These are phyloP conservation scores for Stictonetta naevosa DNA, from an alignment of 2,113 vertebrate genomes.

Conservation along the genomic window DNA sequence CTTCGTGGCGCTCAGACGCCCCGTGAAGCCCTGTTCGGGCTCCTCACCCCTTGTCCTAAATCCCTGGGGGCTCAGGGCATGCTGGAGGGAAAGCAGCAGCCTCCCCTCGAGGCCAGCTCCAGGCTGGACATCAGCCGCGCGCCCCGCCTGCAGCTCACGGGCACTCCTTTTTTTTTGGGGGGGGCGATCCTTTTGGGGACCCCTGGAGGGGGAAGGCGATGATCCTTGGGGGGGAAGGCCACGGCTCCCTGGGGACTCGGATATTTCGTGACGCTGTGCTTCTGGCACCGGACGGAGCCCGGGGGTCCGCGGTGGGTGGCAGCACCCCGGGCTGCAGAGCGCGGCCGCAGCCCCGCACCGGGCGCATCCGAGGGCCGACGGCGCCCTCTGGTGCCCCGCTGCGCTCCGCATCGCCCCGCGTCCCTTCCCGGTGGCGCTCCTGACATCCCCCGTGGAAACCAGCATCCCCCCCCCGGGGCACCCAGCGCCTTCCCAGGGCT, in stretches of 20 bases:
- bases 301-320: no score
- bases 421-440: no score
- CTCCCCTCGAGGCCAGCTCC: neutral
- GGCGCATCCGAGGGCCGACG: neutral
- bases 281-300: no score
- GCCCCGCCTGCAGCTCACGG: accelerated
- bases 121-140: accelerated
- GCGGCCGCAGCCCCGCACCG: accelerated
- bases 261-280: no score
- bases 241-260: no score
- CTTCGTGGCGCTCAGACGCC: neutral
- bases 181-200: no score
- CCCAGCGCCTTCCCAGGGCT: neutral
- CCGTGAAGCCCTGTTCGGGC: accelerated
- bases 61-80: neutral
- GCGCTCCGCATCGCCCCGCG: neutral
- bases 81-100: accelerated
- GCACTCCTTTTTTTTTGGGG: no score
- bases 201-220: no score
- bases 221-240: no score
- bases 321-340: neutral
- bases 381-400: slow-evolving; percentile 25
- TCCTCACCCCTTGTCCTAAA: neutral
- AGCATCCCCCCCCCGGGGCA: neutral
- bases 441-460: no score